Conservation (phyloP, 2,797 vertebrate genomes). For the Liparis tanakae region DNA sequence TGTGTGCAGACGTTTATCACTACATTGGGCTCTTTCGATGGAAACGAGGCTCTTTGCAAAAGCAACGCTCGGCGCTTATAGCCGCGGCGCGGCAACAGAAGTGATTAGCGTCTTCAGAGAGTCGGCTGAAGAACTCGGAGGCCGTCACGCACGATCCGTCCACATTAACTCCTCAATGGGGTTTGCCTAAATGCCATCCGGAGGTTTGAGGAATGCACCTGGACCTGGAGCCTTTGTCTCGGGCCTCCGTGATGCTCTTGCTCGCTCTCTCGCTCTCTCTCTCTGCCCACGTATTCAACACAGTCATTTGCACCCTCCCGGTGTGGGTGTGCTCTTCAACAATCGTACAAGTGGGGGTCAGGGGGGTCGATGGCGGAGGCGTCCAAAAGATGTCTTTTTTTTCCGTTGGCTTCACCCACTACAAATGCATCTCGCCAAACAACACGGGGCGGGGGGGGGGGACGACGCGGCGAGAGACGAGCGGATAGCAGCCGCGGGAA, state of each 20-base stretch:
- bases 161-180: background rate
- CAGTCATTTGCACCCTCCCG: constrained; percentile 58
- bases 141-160: background rate
- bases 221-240: too few species aligned
- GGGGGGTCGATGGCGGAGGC: constrained; percentile 63
- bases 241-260: too few species aligned
- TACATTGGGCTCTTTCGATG: too few species aligned
- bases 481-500: constrained; percentile 5
- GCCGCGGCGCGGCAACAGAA: too few species aligned
- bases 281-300: constrained; percentile 72
- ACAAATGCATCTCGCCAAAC: constrained; percentile 59
- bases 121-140: background rate
- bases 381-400: constrained; percentile 63
- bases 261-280: constrained; percentile 26
- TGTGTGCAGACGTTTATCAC: background rate
- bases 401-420: constrained; percentile 13
- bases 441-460: constrained; percentile 33
- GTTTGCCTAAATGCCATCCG: background rate
- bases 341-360: constrained; percentile 56
- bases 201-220: background rate
- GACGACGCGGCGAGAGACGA: constrained; percentile 13
- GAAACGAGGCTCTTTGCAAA: background rate
- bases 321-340: constrained; percentile 72
- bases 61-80: too few species aligned
- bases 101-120: background rate